Evolutionary conservation across 2,888 invertebrate species (phyloP), one percentile per base, ranked within the genome.

Genomic region (Drosophila lutescens): DNA sequence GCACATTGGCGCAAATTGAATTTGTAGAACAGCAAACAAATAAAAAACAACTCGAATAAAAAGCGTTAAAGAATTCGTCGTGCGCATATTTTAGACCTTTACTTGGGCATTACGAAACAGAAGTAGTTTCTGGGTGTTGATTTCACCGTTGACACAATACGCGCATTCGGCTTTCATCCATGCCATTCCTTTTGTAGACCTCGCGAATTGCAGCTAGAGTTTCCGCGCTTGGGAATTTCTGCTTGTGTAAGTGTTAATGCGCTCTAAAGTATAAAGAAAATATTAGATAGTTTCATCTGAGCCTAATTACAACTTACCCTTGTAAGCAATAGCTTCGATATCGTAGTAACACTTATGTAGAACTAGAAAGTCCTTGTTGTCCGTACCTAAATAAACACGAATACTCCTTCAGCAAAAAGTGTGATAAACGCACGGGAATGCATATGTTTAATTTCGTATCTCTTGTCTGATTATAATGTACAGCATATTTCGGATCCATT

Each of bases 1-100:
- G 38, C 49, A 73, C 61, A 78, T 68, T 78, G 78, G 63, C 68
- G 72, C 76, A 78, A 78, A 86, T 78, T 78, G 79, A 86, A 86
- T 88, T 88, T 69, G 69, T 67, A 71, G 60, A 77, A 68, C 59
- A 50, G 50, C 23, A 65, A 80, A 60, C 54, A 20, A 56, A 55
- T 41, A 53, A 43, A 65, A 59, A 40, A 72, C 38, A 57, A 63
- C 65, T 65, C 51, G 40, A 68, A 55, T 49, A 50, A 55, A 40
- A 15, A 51, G n/a, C 12, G 3, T 12, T 9, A 53, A 30, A 15
- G 57, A 53, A 36, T 47, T 46, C 55, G 55, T 60, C 38, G 56
- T 54, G 72, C 59, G 65, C 41, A 65, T 59, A 53, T 63, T 71
- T 66, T 55, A 56, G 49, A 53, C 63, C 12, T 59, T 79, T 66